Conservation (phyloP, 2,888 invertebrate species). For the Microplitis deprimator region DNA sequence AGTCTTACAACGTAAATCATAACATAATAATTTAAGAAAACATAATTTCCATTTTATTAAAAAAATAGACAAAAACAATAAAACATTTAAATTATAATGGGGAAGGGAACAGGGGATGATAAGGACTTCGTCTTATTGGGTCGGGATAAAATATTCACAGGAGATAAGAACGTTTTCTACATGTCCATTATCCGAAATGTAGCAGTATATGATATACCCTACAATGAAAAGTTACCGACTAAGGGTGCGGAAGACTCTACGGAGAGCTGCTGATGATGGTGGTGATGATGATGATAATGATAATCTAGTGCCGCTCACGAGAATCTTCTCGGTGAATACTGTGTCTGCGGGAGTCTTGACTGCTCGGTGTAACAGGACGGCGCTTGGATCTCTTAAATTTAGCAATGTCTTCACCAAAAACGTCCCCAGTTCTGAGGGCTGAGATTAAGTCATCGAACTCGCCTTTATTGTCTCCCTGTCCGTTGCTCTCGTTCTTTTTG, state of each 20-base stretch:
- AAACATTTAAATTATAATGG: neutral
- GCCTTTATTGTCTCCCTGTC: conserved; percentile 78
- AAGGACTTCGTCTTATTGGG: too few relatives aligned
- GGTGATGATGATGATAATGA: conserved; percentile 11
- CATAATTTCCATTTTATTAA: neutral
- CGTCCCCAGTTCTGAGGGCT: conserved; percentile 93
- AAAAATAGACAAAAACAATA: neutral
- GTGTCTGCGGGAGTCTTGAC: conserved; percentile 76
- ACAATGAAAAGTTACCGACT: conserved; percentile 3
- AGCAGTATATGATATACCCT: too few relatives aligned
- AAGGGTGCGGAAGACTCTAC: neutral
- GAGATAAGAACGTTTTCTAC: neutral
- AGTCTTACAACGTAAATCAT: conserved; percentile 2
- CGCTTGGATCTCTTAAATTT: conserved; percentile 88
- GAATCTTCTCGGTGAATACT: conserved; percentile 80
- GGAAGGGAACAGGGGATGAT: neutral
- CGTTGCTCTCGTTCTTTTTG: conserved; percentile 77
- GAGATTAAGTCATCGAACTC: conserved; percentile 98
- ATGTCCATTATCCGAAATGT: neutral
- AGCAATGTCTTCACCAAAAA: conserved; percentile 95
- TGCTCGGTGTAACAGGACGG: conserved; percentile 74
- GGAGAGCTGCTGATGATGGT: neutral
- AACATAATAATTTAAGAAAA: neutral
- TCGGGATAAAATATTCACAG: neutral
- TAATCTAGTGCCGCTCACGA: conserved; percentile 74